Evolutionary conservation across 2,888 invertebrate species (phyloP).

Genomic region (Liodrosophila aerea): DNA sequence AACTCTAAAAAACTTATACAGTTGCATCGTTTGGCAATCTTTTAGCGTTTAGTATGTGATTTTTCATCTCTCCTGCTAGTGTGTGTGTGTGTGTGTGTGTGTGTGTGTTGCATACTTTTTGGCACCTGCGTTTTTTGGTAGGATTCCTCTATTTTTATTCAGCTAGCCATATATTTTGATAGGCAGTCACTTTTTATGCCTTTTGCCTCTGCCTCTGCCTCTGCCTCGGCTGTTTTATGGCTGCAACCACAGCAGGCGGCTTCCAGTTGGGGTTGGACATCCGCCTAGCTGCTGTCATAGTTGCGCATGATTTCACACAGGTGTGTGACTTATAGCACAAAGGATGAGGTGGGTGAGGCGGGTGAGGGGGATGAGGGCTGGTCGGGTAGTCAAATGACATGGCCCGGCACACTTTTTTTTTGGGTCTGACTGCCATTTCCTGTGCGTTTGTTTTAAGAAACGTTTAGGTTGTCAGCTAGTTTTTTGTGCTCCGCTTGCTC

Average conservation of each 20-base stretch:
- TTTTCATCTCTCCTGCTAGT: conserved; percentile 56
- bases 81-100: conserved; percentile 28
- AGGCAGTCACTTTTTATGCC: conserved; percentile 72
- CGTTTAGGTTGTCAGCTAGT: conserved; percentile 73
- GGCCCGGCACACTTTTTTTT: conserved; percentile 60
- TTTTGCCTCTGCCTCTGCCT: conserved; percentile 38
- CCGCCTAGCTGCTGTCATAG: conserved; percentile 61
- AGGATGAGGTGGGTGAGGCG: neutral
- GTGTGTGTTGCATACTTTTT: conserved; percentile 63
- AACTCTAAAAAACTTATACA: conserved; percentile 10
- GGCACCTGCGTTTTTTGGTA: conserved; percentile 59
- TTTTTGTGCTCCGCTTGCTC: conserved; percentile 45
- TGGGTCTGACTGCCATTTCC: conserved; percentile 34
- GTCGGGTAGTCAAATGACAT: conserved; percentile 61
- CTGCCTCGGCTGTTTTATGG: conserved; percentile 71
- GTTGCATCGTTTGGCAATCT: conserved; percentile 52
- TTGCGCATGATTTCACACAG: conserved; percentile 70
- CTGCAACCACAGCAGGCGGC: conserved; percentile 69
- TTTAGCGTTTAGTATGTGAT: conserved; percentile 69
- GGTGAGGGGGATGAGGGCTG: conserved; percentile 1
- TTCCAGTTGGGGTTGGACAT: conserved; percentile 17
- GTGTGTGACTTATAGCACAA: conserved; percentile 34
- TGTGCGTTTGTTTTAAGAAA: conserved; percentile 64
- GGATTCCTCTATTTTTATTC: conserved; percentile 32
- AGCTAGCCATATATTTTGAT: conserved; percentile 67